phyloP scores from a whole-genome alignment of 2,888 invertebrate genomes.

The Troilus luridus region DNA sequence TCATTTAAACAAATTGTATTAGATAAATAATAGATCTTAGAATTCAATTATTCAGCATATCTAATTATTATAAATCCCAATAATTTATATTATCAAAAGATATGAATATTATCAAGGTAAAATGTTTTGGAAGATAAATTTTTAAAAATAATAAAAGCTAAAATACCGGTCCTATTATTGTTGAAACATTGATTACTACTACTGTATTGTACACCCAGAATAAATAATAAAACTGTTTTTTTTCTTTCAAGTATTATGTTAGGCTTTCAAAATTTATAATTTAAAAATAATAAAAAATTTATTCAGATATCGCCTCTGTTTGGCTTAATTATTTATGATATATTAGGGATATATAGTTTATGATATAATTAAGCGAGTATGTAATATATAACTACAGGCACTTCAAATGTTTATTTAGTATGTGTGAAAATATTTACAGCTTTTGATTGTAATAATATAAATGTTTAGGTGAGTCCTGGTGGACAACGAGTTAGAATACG shows the following conservation, averaged over 20 bases:
- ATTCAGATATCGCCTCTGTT: not conserved
- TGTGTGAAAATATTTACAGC: too few relatives aligned
- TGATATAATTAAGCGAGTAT: not conserved
- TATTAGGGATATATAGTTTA: too few relatives aligned
- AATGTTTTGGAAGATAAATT: too few relatives aligned
- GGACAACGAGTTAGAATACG: constrained; percentile 66
- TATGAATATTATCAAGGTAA: too few relatives aligned
- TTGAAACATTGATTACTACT: not conserved
- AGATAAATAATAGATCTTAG: too few relatives aligned
- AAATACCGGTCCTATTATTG: not conserved
- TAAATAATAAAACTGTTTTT: not conserved
- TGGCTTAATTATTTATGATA: not conserved
- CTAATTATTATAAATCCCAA: too few relatives aligned
- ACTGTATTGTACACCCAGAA: not conserved
- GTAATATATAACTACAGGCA: not conserved
- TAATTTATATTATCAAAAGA: too few relatives aligned
- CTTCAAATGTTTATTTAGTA: not conserved
- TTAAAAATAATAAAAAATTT: not conserved
- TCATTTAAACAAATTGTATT: too few relatives aligned
- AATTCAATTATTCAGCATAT: too few relatives aligned
- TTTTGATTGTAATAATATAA: not conserved
- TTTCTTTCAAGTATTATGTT: not conserved
- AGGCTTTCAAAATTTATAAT: not conserved
- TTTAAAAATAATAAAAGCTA: too few relatives aligned
- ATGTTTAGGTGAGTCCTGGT: constrained; percentile 62